A percentile compares a stretch with the other conserved stretches of the same genome.
Evolutionary conservation across 2,888 invertebrate genomes (phyloP).

Genomic region (Siphlonurus alternatus): DNA sequence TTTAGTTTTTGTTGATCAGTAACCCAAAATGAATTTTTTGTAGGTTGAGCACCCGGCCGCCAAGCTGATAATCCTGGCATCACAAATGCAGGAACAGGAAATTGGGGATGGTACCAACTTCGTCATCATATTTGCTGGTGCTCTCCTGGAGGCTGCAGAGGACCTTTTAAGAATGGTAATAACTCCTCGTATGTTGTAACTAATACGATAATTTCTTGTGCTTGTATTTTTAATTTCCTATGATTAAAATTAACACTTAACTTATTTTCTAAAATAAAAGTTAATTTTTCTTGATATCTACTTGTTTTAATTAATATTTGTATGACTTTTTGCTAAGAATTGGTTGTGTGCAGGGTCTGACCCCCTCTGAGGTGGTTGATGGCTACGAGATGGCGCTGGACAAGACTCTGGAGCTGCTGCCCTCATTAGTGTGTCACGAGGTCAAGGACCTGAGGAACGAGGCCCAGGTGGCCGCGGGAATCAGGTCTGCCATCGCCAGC

Average conservation of each 20-base stretch:
- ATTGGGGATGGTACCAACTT: constrained; percentile 99
- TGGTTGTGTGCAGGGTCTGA: constrained; percentile 50
- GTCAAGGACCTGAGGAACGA: constrained; percentile 49
- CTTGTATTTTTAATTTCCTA: not conserved
- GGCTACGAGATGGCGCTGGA: constrained; percentile 85
- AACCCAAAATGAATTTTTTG: constrained; percentile 11
- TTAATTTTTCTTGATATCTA: not conserved
- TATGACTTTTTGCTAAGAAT: not conserved
- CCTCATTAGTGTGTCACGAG: constrained; percentile 58
- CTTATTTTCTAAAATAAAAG: not conserved
- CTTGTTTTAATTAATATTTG: not conserved
- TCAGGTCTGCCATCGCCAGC: constrained; percentile 80
- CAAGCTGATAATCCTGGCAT: constrained; percentile 86
- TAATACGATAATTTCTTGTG: not conserved
- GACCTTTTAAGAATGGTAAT: constrained; percentile 68
- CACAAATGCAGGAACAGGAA: constrained; percentile 97
- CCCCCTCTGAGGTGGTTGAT: constrained; percentile 89
- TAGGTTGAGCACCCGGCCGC: constrained; percentile 95
- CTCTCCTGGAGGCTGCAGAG: constrained; percentile 80
- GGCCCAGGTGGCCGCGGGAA: constrained; percentile 50
- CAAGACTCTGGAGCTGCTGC: constrained; percentile 80
- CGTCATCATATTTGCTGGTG: constrained; percentile 86
- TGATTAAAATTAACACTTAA: no score
- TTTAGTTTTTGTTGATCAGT: not conserved
- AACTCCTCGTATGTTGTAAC: no score